Evolutionary conservation across 53 echinoderm and acorn worm species (phyloP).

Genomic region (Mesocentrotus franciscanus): DNA sequence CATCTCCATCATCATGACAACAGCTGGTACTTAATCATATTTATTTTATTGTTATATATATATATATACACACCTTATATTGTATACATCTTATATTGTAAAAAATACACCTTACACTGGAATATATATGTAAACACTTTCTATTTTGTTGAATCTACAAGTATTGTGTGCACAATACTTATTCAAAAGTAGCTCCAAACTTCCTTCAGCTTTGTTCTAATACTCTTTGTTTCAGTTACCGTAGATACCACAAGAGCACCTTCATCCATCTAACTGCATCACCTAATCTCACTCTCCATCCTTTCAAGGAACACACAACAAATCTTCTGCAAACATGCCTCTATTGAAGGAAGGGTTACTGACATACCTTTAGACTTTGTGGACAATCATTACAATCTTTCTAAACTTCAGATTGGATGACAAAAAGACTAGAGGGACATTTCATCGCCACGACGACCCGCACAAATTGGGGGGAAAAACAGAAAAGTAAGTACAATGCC

Average conservation of each 20-base stretch:
- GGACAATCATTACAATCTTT: not conserved
- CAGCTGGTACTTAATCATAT: not conserved
- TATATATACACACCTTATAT: no score
- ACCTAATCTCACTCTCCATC: slow-evolving; percentile 17
- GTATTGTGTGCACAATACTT: not conserved
- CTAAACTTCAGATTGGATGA: slow-evolving; percentile 23
- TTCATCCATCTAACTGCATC: not conserved
- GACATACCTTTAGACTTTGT: slow-evolving; percentile 18
- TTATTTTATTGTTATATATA: no score
- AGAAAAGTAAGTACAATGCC: slow-evolving; percentile 54
- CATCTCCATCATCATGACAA: not conserved
- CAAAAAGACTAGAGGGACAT: slow-evolving; percentile 21
- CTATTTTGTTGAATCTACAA: not conserved
- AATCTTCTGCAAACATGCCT: slow-evolving; percentile 8
- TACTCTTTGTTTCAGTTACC: not conserved
- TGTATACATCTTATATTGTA: no score
- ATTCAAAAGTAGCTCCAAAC: not conserved
- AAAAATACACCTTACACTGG: no score
- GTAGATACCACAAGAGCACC: not conserved
- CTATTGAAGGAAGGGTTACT: slow-evolving; percentile 31
- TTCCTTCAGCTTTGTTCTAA: not conserved
- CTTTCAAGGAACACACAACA: not conserved
- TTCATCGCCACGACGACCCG: slow-evolving; percentile 21
- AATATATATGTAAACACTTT: no score
- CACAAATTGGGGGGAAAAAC: slow-evolving; percentile 51